Conservation (phyloP, 2,888 invertebrate genomes). For the Petrophora chlorosata region DNA sequence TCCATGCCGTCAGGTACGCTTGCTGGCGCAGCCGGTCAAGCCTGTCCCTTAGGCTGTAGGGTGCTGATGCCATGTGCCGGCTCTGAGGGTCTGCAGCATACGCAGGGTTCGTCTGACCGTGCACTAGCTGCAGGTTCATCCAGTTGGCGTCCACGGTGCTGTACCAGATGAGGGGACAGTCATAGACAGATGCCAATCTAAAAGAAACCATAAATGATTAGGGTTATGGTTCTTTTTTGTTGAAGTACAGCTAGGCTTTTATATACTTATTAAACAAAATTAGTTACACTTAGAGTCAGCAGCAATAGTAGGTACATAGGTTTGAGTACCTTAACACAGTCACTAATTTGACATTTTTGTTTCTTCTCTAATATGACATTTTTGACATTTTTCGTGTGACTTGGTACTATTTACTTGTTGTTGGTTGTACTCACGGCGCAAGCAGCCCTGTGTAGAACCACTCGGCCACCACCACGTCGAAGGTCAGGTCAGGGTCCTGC, state of each 20-base stretch:
- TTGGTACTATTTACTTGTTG: too few relatives aligned
- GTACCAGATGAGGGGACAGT: constrained; percentile 63
- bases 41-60: constrained; percentile 41
- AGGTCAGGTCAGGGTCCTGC: constrained; percentile 38
- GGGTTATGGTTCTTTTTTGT: too few relatives aligned
- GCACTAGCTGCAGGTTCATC: constrained; percentile 51
- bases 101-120: constrained; percentile 50
- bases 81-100: constrained; percentile 43
- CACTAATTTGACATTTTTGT: too few relatives aligned
- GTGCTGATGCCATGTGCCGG: constrained; percentile 18
- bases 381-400: too few relatives aligned
- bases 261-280: too few relatives aligned
- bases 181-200: constrained; percentile 54
- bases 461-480: constrained; percentile 56
- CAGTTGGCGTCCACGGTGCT: constrained; percentile 50
- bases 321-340: too few relatives aligned
- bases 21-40: constrained; percentile 47
- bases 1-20: constrained; percentile 45
- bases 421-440: constrained; percentile 60
- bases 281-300: too few relatives aligned
- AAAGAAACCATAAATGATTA: constrained; percentile 1
- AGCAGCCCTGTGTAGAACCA: constrained; percentile 59
- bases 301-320: too few relatives aligned
- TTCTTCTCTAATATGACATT: too few relatives aligned
- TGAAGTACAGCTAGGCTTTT: too few relatives aligned